phyloP scores from a whole-genome alignment of 1,140 invertebrate genomes.

The Paracyclopina nana region DNA sequence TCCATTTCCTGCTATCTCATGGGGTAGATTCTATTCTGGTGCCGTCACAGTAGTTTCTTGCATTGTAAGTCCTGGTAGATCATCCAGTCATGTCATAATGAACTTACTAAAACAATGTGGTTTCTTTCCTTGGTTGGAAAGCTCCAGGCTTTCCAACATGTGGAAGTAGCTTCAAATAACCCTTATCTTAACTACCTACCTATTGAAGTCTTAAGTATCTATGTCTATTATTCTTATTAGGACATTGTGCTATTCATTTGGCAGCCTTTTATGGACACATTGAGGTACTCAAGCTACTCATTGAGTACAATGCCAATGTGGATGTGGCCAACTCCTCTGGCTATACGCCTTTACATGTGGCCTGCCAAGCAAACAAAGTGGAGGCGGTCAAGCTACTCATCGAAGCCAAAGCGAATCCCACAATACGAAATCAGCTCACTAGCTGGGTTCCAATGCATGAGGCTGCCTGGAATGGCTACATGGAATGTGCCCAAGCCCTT shows the following conservation, averaged over 20 bases:
- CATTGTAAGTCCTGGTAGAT: too few relatives aligned
- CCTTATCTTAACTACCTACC: too few relatives aligned
- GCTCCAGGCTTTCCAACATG: too few relatives aligned
- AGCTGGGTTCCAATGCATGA: not conserved
- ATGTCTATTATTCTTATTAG: too few relatives aligned
- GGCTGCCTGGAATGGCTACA: not conserved
- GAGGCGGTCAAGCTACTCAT: not conserved
- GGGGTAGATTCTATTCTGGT: too few relatives aligned
- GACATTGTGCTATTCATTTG: not conserved
- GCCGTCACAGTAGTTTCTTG: too few relatives aligned
- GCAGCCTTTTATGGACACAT: not conserved
- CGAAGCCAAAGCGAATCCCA: not conserved
- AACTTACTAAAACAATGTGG: too few relatives aligned
- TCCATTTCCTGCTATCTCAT: too few relatives aligned
- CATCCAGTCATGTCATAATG: too few relatives aligned
- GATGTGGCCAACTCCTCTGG: not conserved
- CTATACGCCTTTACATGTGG: conserved; percentile 1
- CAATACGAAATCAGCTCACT: not conserved
- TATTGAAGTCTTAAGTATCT: too few relatives aligned
- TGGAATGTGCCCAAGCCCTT: not conserved
- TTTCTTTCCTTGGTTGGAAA: too few relatives aligned
- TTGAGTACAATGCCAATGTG: not conserved
- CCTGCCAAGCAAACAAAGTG: not conserved
- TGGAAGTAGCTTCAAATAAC: too few relatives aligned
- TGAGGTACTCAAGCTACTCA: not conserved